These are phyloP conservation scores for Myxocyprinus asiaticus DNA, from an alignment of 2,113 vertebrate genomes.

Conservation along the genomic window DNA sequence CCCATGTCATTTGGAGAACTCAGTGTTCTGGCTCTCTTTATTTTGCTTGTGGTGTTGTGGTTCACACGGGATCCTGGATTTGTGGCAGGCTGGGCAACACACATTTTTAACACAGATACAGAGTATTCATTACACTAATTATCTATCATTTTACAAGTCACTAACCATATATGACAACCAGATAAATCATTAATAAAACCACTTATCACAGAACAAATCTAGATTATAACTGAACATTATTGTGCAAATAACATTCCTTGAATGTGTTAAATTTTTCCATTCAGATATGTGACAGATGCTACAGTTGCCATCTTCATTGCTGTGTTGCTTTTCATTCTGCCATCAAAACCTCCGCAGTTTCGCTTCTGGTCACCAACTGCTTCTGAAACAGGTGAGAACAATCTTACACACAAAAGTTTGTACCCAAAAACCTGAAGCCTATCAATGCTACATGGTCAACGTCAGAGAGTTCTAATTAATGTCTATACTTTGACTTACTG, in stretches of 20 bases:
- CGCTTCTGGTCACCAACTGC: slow-evolving; percentile 60
- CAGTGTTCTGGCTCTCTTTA: slow-evolving; percentile 85
- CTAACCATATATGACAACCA: neutral
- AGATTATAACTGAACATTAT: neutral
- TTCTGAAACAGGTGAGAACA: slow-evolving; percentile 67
- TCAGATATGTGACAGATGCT: slow-evolving; percentile 86
- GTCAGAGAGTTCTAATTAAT: no score
- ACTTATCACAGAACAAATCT: neutral
- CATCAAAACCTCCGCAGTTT: slow-evolving; percentile 81
- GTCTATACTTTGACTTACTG: neutral
- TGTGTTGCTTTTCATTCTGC: slow-evolving; percentile 87
- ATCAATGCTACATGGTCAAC: neutral
- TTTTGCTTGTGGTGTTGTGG: slow-evolving; percentile 86
- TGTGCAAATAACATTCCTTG: neutral
- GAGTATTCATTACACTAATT: slow-evolving; percentile 72
- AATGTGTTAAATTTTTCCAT: neutral
- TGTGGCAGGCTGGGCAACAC: slow-evolving; percentile 83
- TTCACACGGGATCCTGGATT: slow-evolving; percentile 93
- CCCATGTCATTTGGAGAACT: slow-evolving; percentile 87
- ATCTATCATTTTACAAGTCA: neutral
- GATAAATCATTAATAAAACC: neutral
- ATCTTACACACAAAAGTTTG: neutral
- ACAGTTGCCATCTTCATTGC: slow-evolving; percentile 84
- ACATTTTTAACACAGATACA: slow-evolving; percentile 78
- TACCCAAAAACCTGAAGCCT: neutral